Conservation (phyloP, 2,888 invertebrate species). For the Thymelicus sylvestris region DNA sequence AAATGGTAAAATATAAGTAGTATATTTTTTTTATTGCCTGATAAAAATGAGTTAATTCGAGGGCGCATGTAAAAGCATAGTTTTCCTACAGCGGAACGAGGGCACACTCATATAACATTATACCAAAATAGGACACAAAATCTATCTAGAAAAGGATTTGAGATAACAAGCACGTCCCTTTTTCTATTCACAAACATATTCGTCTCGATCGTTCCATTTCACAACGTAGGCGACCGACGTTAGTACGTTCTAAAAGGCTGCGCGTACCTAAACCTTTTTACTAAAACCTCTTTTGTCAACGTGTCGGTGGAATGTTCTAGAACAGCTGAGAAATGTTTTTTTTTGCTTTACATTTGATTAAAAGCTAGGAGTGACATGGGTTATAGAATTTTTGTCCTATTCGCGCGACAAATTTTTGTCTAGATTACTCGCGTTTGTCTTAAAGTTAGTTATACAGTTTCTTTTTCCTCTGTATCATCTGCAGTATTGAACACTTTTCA, state of each 20-base stretch:
- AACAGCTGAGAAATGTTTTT: slow-evolving; percentile 7
- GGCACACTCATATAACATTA: background rate
- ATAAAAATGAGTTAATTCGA: no score
- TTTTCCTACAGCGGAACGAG: background rate
- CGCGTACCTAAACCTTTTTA: slow-evolving; percentile 45
- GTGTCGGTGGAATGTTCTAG: slow-evolving; percentile 39
- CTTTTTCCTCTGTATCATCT: no score
- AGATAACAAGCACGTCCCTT: slow-evolving; percentile 3
- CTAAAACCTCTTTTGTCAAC: slow-evolving; percentile 61
- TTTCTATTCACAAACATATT: slow-evolving; percentile 14
- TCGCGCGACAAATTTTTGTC: no score
- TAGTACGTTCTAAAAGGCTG: slow-evolving; percentile 40
- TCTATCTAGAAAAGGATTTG: slow-evolving; percentile 4
- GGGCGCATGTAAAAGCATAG: no score
- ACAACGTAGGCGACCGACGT: slow-evolving; percentile 40
- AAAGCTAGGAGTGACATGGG: slow-evolving; percentile 3
- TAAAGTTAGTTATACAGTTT: no score
- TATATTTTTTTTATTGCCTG: no score
- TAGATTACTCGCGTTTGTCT: no score
- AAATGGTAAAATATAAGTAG: no score
- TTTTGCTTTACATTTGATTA: slow-evolving; percentile 2
- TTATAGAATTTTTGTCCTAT: background rate
- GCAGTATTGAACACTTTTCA: no score
- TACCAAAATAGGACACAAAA: background rate
- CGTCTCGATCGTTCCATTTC: slow-evolving; percentile 17